Evolutionary conservation across 2,888 invertebrate species (phyloP).

Genomic region (Epiperipatus broadwayi): DNA sequence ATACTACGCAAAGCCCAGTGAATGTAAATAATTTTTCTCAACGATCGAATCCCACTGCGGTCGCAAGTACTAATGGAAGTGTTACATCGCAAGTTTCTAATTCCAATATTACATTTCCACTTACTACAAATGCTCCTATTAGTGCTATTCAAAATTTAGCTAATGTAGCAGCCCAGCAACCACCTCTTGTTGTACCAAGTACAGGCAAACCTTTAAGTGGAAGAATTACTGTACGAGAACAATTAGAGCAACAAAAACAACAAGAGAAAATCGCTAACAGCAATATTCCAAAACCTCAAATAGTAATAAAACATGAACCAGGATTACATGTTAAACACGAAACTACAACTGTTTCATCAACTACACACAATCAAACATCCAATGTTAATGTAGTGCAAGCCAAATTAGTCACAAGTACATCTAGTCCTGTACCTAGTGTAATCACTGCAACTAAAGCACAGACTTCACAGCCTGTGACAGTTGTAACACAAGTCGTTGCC

Average conservation of each 20-base stretch:
- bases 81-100: slow-evolving; percentile 6
- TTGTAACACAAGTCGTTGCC: too few relatives aligned
- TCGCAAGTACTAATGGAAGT: too few relatives aligned
- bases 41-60: too few relatives aligned
- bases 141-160: slow-evolving; percentile 24
- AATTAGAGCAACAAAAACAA: slow-evolving; percentile 13
- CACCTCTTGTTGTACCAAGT: slow-evolving; percentile 21
- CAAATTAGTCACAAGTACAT: too few relatives aligned
- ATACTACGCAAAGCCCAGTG: slow-evolving; percentile 1
- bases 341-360: too few relatives aligned
- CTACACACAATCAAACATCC: too few relatives aligned
- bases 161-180: slow-evolving; percentile 24
- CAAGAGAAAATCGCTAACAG: slow-evolving; percentile 13
- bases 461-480: too few relatives aligned
- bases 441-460: too few relatives aligned
- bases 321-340: too few relatives aligned
- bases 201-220: slow-evolving; percentile 1
- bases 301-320: slow-evolving; percentile 12
- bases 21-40: neutral
- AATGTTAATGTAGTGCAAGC: too few relatives aligned
- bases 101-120: slow-evolving; percentile 13
- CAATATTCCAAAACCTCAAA: slow-evolving; percentile 13
- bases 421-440: too few relatives aligned
- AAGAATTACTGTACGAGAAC: slow-evolving; percentile 13
- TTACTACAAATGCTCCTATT: slow-evolving; percentile 14